Conservation (phyloP, 1,140 invertebrate genomes). For the Eurytemora carolleeae region DNA sequence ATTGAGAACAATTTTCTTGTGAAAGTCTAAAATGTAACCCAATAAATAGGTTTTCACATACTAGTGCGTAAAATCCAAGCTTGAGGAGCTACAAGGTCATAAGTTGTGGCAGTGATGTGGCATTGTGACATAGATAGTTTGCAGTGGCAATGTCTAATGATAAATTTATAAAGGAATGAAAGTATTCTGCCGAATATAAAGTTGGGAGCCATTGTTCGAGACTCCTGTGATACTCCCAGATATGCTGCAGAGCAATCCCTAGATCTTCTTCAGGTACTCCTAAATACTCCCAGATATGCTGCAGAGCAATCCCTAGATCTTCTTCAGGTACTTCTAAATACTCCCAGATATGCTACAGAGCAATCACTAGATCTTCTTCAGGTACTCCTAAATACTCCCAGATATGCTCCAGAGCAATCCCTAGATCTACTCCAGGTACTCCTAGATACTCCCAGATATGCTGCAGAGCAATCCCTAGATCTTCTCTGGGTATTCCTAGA, state of each 20-base stretch:
- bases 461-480: no score
- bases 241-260: conserved; percentile 33
- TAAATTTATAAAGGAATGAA: no score
- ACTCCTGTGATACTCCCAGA: conserved; percentile 32
- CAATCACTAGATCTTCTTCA: conserved; percentile 35
- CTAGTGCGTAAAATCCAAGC: no score
- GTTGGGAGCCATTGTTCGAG: conserved; percentile 31
- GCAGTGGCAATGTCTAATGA: no score
- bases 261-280: conserved; percentile 34
- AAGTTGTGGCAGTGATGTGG: no score
- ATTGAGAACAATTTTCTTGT: no score
- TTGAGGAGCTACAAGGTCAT: no score
- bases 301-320: conserved; percentile 33
- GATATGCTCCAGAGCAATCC: conserved; percentile 31
- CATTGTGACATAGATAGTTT: no score
- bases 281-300: conserved; percentile 30
- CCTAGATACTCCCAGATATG: no score
- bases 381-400: conserved; percentile 29
- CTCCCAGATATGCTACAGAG: conserved; percentile 30
- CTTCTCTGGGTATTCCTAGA: no score
- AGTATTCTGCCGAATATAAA: conserved; percentile 30
- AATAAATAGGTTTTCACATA: no score
- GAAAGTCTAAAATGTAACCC: no score
- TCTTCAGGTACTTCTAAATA: conserved; percentile 34
- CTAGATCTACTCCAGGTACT: conserved; percentile 35